Evolutionary conservation across 1,140 invertebrate genomes (phyloP), one percentile per base, ranked within the genome.

Genomic region (Drosophila persimilis): DNA sequence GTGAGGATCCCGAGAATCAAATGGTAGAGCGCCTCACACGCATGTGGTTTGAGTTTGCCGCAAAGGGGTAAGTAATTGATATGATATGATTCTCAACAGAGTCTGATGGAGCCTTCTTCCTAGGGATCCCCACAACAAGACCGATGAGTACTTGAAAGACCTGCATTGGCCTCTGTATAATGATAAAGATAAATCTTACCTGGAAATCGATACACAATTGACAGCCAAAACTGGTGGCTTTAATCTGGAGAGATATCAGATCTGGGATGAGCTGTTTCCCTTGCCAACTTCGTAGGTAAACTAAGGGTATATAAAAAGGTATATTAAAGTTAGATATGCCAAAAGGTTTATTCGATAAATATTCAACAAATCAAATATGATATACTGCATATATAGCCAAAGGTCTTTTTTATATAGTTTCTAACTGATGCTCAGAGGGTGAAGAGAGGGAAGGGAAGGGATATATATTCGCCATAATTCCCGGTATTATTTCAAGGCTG

Each of bases 231-330:
- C 90, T 13, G 92, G 92, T 35, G 92, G 92, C 29, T 63, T 94
- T 4, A 92, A 91, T 72, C 76, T 86, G 9, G 91, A 94, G 15
- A 90, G 94, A 52, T 94, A 93, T 89, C 60, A 78, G 2, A 73
- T 93, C 51, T 94, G 94, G 94, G 92, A 94, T 22, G 90, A 91
- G 66, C 59, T 94, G 6, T 94, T 94, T 65, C 93, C 93, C 0
- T 44, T 55, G 4, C 60, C 69, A 0, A 39, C 35, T 0, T 39
- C 9, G 2, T 39, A 39, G 35, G 35, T 3, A 3, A 39, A 3
- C 4, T 11, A 39, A 13, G 11, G 9, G 3, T 13, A 11, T 24
- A 0, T 5, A 3, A 31, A 31, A 8, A 31, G 6, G 29, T 31
- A 31, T 31, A 31, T 1, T 8, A 31, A 31, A 8, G 29, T 7